phyloP scores from a whole-genome alignment of 2,113 vertebrate species.

The Prochilodus magdalenae region DNA sequence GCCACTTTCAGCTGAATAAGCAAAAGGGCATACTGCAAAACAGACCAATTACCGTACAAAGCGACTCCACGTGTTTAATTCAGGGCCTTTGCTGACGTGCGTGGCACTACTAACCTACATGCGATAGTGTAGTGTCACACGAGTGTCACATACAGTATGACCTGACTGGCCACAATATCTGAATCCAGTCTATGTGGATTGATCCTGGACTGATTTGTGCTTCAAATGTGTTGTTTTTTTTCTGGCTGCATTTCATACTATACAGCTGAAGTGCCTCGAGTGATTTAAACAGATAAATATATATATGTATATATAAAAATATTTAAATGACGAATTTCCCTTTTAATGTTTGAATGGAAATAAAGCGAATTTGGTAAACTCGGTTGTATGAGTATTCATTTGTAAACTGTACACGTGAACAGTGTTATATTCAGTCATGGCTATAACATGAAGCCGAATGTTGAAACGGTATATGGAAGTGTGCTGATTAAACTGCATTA shows the following conservation, averaged over 20 bases:
- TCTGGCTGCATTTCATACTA: constrained; percentile 38
- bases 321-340: constrained; percentile 78
- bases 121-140: no score
- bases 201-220: constrained; percentile 17
- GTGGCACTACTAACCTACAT: background rate
- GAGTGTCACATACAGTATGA: background rate
- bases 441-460: no score
- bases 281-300: constrained; percentile 19
- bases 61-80: background rate
- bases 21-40: background rate
- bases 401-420: background rate
- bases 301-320: constrained; percentile 42
- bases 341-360: constrained; percentile 67
- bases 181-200: background rate
- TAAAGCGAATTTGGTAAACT: constrained; percentile 69
- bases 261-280: constrained; percentile 26
- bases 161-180: background rate
- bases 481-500: background rate
- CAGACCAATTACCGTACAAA: background rate
- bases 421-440: no score
- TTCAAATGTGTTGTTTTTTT: constrained; percentile 28
- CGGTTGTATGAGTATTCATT: background rate
- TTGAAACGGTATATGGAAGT: no score
- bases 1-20: background rate
- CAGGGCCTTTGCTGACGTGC: background rate